Evolutionary conservation across 2,797 vertebrate species (phyloP), one percentile per base, ranked within the genome.

Genomic region (Acanthopagrus latus): DNA sequence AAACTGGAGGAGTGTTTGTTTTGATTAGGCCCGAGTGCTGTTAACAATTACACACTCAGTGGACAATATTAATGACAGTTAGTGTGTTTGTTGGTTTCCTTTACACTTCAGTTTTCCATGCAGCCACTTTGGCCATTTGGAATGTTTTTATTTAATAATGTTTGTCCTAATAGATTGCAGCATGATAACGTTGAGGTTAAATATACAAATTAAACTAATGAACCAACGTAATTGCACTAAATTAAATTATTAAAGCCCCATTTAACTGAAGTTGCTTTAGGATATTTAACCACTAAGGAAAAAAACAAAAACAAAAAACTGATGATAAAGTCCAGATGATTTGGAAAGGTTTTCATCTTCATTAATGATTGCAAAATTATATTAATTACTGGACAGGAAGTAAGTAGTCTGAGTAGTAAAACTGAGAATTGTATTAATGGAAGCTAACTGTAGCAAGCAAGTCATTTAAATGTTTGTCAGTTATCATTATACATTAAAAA

Each of bases 1-100:
- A 91, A 91, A 90, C 76, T 78, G 77, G 47, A 63, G 74, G 62
- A 52, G 20, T 84, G 73, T 93, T 93, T 93, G 80, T 84, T 94
- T 91, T 80, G 66, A 85, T 91, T 88, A 74, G 55, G 88, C 81
- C 84, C 80, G 55, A 89, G 78, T 82, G 85, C 88, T 80, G 84
- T 87, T 80, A 89, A 56, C 87, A 91, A 88, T 93, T 89, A 85
- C 81, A 87, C 66, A 71, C 71, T 85, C 68, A 14, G 59, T 48
- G 71, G 54, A 65, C 55, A 52, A 64, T 81, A 76, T 81, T 85
- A 85, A 81, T 89, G 65, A 81, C 71, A 63, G 78, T 78, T 75
- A 71, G 44, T 82, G 72, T 88, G 89, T 88, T 75, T 21, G 25
- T 88, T 76, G 47, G 65, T 71, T 79, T 58, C 74, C 56, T 54